Base-by-base conservation (phyloP, 2,113 vertebrate species). In the Heteronetta atricapilla region DNA sequence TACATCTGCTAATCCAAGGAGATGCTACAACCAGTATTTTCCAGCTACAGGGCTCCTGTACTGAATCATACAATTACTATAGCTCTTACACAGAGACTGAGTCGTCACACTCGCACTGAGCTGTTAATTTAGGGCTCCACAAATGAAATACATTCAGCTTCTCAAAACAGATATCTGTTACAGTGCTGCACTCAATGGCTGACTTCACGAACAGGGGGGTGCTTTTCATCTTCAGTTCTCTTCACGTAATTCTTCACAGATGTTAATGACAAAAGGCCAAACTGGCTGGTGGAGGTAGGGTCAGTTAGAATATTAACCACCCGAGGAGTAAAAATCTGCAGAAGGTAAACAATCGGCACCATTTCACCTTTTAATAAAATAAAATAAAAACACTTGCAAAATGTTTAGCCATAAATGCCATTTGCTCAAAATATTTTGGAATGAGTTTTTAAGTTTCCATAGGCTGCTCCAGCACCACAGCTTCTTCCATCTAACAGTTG, bases 261-360 rank as follows among this genome's bases (percentile, higher is more conserved):
- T 75, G 82, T 81, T 89, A 82, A 89, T 68, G 72, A 89, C 50
- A 84, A 90, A 95, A 88, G 14, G 33, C 23, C 73, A 75, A 72
- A 56, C 3, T 46, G 34, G 40, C 63, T 52, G 75, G 31, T 34
- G 42, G 36, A 77, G 60, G 64, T 11, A 7, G 20, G 29, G 48
- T 75, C 46, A 83, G 91, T 72, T 62, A 64, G 42, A 84, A 58
- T 48, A 84, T 53, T 86, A 94, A 95, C 88, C 63, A 33, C 21
- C 17, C 31, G 64, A 60, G 60, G 82, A 53, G 48, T 62, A 78
- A 90, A 87, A 91, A 78, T 8, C 36, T 63, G 25, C 5, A 3
- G 48, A 82, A 90, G 28, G 55, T 60, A 92, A 89, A 86, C 62
- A 86, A 77, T 9, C 23, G 73, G 58, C 58, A 86, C 40, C 5